Base-by-base conservation (phyloP, 2,113 vertebrate species). In the Struthio camelus region DNA sequence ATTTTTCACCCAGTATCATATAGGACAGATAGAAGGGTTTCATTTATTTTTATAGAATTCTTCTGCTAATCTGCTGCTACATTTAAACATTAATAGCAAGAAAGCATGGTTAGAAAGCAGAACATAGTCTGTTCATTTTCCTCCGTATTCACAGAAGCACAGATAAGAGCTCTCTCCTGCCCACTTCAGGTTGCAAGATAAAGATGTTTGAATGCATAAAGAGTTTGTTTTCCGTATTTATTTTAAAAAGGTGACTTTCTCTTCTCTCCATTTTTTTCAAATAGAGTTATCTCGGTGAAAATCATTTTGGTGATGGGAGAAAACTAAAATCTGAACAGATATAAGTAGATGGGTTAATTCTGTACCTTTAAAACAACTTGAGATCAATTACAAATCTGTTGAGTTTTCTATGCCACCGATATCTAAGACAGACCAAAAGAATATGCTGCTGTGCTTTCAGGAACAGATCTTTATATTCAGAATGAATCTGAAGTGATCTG, bases 131-230 rank as follows among this genome's bases (percentile, higher is more conserved):
- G 9, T 11, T 46, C 44, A 81, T 28, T 76, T 76, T 19, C 67
- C 20, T n/a, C 56, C 48, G 7, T 13, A 38, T 32, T 77, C 71
- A 66, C n/a, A 82, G 51, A 27, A 71, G 27, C 42, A 86, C 19
- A 80, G 62, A 70, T 15, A 30, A 95, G 93, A 95, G 90, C 92
- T 90, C 96, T 95, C 85, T 92, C 87, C 92, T 96, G 92, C 96
- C 96, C 87, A 94, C 92, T 94, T 95, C 94, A 96, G 96, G 96
- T 69, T 94, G 64, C 50, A 88, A 78, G 24, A 42, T 84, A 66
- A 93, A 87, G 75, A 77, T 16, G 81, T 17, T 56, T 62, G 23
- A 79, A 77, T 8, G 9, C 20, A 10, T 32, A 51, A 75, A 59
- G 56, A 58, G 56, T 59, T 59, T 59, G 11, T 59, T 59, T 59